Conservation (phyloP, 2,888 invertebrate genomes). For the Axea sp. region DNA sequence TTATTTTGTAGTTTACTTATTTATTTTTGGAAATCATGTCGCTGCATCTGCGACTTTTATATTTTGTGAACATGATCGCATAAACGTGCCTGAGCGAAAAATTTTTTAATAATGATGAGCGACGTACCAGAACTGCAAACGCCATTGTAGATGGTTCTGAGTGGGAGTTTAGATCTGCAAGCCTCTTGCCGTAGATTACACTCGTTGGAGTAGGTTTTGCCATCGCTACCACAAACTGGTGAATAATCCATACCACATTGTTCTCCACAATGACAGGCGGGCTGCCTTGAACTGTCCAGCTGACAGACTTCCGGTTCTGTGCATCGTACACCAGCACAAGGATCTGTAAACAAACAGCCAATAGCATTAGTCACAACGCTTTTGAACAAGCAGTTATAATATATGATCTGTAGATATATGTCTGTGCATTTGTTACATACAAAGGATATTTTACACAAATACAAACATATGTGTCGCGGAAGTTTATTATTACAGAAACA, state of each 20-base stretch:
- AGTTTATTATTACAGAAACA: too few species aligned
- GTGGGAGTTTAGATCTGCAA: conserved; percentile 86
- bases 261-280: conserved; percentile 90
- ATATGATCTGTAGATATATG: too few species aligned
- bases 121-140: conserved; percentile 88
- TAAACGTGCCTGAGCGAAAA: conserved; percentile 8
- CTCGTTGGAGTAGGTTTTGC: conserved; percentile 89
- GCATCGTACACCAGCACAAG: conserved; percentile 89
- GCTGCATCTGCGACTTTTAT: too few species aligned
- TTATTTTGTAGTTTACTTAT: too few species aligned
- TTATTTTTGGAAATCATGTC: too few species aligned
- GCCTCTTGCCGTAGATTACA: conserved; percentile 89
- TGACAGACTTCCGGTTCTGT: conserved; percentile 90
- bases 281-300: conserved; percentile 87
- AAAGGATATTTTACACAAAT: too few species aligned
- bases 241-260: conserved; percentile 86
- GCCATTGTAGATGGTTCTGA: conserved; percentile 89
- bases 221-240: conserved; percentile 89
- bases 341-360: conserved; percentile 83
- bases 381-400: too few species aligned
- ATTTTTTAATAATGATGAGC: conserved; percentile 6
- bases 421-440: too few species aligned
- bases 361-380: conserved; percentile 10
- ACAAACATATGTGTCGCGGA: too few species aligned
- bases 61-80: conserved; percentile 7